Percentiles rank a stretch among this genome's conserved stretches.
These are phyloP conservation scores for Siphlonurus alternatus DNA, from an alignment of 2,888 invertebrate species.

Conservation along the genomic window DNA sequence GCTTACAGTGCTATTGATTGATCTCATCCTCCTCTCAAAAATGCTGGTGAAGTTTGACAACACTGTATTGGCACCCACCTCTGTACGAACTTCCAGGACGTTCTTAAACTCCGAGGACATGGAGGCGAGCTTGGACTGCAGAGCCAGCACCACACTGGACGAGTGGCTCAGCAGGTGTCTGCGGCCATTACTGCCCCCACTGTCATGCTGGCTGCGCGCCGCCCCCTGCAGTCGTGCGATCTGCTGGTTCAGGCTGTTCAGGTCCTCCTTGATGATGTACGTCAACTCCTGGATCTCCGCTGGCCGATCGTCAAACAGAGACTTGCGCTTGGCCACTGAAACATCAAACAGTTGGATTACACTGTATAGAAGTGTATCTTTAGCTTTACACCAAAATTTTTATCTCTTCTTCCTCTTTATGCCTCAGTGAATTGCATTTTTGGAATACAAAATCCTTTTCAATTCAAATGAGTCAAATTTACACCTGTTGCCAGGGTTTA, in stretches of 20 bases:
- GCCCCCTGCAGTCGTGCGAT: slow-evolving; percentile 82
- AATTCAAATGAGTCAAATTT: too few species aligned
- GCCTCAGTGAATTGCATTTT: too few species aligned
- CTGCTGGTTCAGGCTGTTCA: slow-evolving; percentile 88
- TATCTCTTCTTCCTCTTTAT: too few species aligned
- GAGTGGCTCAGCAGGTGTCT: slow-evolving; percentile 81
- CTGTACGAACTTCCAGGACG: slow-evolving; percentile 92
- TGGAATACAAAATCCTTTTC: too few species aligned
- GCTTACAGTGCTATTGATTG: too few species aligned
- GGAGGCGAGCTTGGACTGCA: slow-evolving; percentile 85
- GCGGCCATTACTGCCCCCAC: slow-evolving; percentile 35
- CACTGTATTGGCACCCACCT: too few species aligned
- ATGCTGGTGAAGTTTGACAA: too few species aligned
- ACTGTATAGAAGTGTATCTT: too few species aligned
- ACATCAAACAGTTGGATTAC: slow-evolving; percentile 20
- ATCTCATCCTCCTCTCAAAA: too few species aligned
- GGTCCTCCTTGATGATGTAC: slow-evolving; percentile 91
- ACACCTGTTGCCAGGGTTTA: too few species aligned
- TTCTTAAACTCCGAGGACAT: slow-evolving; percentile 98
- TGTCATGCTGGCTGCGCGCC: slow-evolving; percentile 44
- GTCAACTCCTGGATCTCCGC: slow-evolving; percentile 95
- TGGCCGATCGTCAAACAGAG: slow-evolving; percentile 90
- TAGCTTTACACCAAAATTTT: too few species aligned
- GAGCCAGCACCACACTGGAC: slow-evolving; percentile 77
- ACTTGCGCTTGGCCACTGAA: slow-evolving; percentile 93